Evolutionary conservation across 2,888 invertebrate genomes (phyloP).

Genomic region (Theretra japonica): DNA sequence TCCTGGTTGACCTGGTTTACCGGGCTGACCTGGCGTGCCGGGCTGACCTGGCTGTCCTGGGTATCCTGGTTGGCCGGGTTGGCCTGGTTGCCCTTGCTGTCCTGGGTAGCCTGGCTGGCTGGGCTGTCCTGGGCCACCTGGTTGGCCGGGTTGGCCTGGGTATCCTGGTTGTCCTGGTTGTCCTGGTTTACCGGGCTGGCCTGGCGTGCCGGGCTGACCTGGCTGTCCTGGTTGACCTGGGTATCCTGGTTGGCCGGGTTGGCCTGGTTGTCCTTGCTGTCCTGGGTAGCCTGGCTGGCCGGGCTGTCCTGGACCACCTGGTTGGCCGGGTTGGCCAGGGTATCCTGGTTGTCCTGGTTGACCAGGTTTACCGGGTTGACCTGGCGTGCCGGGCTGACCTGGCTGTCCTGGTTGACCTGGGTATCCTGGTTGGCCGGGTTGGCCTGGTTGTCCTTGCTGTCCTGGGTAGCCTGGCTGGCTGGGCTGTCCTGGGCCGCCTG

Average conservation of each 20-base stretch:
- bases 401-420: conserved; percentile 51
- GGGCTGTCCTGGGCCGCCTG: background rate
- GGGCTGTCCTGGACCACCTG: too few species aligned
- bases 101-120: too few species aligned
- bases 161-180: too few species aligned
- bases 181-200: too few species aligned
- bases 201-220: too few species aligned
- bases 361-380: conserved; percentile 47
- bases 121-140: too few species aligned
- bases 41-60: conserved; percentile 72
- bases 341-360: conserved; percentile 46
- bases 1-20: conserved; percentile 45
- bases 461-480: conserved; percentile 47
- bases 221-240: too few species aligned
- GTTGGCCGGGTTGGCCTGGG: too few species aligned
- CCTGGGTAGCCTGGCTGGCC: too few species aligned
- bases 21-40: conserved; percentile 54
- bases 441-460: conserved; percentile 40
- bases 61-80: conserved; percentile 55
- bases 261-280: too few species aligned
- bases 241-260: too few species aligned
- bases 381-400: conserved; percentile 37
- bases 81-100: conserved; percentile 40
- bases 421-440: conserved; percentile 52
- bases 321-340: conserved; percentile 41